Evolutionary conservation across 1,140 invertebrate genomes (phyloP).

Genomic region (Leptonema lineaticorne): DNA sequence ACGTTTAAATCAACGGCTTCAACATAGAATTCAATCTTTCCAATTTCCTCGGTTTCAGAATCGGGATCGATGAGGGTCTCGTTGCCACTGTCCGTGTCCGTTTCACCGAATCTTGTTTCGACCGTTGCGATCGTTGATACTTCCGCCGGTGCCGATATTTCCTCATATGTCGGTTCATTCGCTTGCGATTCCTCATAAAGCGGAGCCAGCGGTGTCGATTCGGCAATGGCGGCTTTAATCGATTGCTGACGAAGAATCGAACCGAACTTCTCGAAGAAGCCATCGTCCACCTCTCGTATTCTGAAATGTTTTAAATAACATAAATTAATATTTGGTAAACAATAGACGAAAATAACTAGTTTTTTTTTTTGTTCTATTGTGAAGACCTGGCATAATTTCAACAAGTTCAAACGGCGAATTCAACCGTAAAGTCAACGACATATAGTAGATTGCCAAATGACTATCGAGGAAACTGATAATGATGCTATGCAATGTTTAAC

Average conservation of each 20-base stretch:
- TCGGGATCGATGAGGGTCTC: slow-evolving; percentile 56
- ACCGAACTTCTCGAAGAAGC: slow-evolving; percentile 79
- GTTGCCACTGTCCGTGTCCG: slow-evolving; percentile 58
- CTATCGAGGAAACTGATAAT: too few species aligned
- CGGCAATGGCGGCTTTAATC: slow-evolving; percentile 53
- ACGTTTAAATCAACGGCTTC: slow-evolving; percentile 71
- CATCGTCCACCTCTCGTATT: slow-evolving; percentile 74
- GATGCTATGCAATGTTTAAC: too few species aligned
- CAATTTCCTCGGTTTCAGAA: slow-evolving; percentile 56
- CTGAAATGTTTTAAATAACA: slow-evolving; percentile 55
- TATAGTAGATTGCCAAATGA: too few species aligned
- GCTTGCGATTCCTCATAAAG: slow-evolving; percentile 40
- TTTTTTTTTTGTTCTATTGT: background rate
- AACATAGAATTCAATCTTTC: slow-evolving; percentile 60
- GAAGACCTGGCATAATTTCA: too few species aligned
- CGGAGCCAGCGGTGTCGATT: slow-evolving; percentile 57
- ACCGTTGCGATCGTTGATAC: slow-evolving; percentile 8
- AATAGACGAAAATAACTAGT: background rate
- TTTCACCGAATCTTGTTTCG: slow-evolving; percentile 43
- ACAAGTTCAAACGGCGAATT: too few species aligned
- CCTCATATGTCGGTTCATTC: slow-evolving; percentile 14
- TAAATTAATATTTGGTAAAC: background rate
- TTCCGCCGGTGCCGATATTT: slow-evolving; percentile 4
- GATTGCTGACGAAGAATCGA: slow-evolving; percentile 68
- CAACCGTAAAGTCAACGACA: too few species aligned